Percentiles rank a stretch among this genome's conserved stretches.
phyloP scores from a whole-genome alignment of 1,140 invertebrate genomes.

The Drosophila kanapiae region DNA sequence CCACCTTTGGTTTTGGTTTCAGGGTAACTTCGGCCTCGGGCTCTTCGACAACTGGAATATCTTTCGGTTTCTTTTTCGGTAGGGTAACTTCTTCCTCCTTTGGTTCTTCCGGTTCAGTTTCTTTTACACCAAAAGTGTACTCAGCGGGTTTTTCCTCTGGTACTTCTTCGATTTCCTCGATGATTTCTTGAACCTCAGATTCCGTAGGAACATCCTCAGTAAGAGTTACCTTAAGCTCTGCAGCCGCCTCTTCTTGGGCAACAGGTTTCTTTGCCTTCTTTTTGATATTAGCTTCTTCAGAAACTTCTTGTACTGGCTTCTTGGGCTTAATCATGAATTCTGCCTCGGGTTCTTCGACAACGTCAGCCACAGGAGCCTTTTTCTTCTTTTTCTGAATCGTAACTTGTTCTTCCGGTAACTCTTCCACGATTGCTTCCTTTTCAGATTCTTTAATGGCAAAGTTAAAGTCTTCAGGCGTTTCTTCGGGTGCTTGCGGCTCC shows the following conservation, averaged over 20 bases:
- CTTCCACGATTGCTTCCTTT: conserved; percentile 58
- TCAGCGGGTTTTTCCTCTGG: conserved; percentile 37
- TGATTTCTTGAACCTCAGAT: conserved; percentile 58
- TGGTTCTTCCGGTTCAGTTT: conserved; percentile 54
- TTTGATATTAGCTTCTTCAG: conserved; percentile 79
- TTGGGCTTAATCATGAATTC: conserved; percentile 70
- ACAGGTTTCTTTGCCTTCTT: conserved; percentile 68
- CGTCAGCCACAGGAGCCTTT: conserved; percentile 43
- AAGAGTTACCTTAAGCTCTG: conserved; percentile 66
- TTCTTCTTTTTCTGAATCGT: conserved; percentile 72
- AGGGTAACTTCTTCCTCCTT: conserved; percentile 53
- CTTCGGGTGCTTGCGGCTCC: conserved; percentile 47
- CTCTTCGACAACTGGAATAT: conserved; percentile 54
- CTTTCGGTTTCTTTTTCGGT: conserved; percentile 58
- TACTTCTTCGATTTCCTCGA: conserved; percentile 65
- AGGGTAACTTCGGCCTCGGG: conserved; percentile 68
- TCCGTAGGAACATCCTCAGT: conserved; percentile 54
- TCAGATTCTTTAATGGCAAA: conserved; percentile 69
- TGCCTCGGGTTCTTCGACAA: conserved; percentile 75
- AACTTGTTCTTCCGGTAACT: conserved; percentile 71
- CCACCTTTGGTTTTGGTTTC: conserved; percentile 65
- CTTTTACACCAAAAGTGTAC: conserved; percentile 59
- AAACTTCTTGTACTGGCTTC: conserved; percentile 69
- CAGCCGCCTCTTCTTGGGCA: conserved; percentile 60
- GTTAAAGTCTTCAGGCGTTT: conserved; percentile 46